A percentile compares a stretch with the other conserved stretches of the same genome.
Conservation (phyloP, 2,888 invertebrate species). For the Ditylenchus weischeri region DNA sequence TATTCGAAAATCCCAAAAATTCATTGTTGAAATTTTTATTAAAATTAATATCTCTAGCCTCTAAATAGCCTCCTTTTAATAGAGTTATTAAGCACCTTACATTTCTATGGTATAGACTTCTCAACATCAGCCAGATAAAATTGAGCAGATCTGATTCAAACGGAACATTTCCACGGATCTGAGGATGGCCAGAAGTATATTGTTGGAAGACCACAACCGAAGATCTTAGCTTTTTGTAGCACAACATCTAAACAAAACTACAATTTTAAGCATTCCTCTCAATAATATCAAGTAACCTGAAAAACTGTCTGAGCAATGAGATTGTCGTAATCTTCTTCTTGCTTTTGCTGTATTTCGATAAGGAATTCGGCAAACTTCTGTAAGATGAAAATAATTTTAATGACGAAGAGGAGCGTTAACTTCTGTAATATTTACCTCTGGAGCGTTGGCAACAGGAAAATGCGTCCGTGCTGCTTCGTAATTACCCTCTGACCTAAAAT, state of each 20-base stretch:
- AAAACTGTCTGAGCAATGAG: slow-evolving; percentile 21
- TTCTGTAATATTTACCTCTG: slow-evolving; percentile 5
- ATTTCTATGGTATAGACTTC: slow-evolving; percentile 17
- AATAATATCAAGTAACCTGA: slow-evolving; percentile 17
- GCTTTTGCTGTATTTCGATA: neutral
- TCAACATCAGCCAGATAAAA: slow-evolving; percentile 17
- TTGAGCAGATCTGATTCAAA: slow-evolving; percentile 15
- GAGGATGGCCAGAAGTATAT: neutral
- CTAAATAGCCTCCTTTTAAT: too few species aligned
- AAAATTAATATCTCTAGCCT: too few species aligned
- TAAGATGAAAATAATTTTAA: neutral
- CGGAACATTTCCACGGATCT: neutral
- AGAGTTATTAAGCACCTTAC: too few species aligned
- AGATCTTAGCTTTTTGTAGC: slow-evolving; percentile 5
- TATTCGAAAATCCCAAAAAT: too few species aligned
- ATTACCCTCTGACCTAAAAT: slow-evolving; percentile 8
- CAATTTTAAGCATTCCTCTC: neutral
- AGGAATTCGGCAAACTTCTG: slow-evolving; percentile 9
- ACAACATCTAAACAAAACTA: slow-evolving; percentile 13
- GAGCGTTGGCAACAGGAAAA: slow-evolving; percentile 3
- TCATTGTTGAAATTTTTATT: too few species aligned
- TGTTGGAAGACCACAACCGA: slow-evolving; percentile 13
- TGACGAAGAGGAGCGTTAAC: too few species aligned
- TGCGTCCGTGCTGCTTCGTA: slow-evolving; percentile 14
- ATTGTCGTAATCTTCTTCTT: neutral